Base-by-base conservation (phyloP, 2,113 vertebrate species). In the Beaufortia kweichowensis region DNA sequence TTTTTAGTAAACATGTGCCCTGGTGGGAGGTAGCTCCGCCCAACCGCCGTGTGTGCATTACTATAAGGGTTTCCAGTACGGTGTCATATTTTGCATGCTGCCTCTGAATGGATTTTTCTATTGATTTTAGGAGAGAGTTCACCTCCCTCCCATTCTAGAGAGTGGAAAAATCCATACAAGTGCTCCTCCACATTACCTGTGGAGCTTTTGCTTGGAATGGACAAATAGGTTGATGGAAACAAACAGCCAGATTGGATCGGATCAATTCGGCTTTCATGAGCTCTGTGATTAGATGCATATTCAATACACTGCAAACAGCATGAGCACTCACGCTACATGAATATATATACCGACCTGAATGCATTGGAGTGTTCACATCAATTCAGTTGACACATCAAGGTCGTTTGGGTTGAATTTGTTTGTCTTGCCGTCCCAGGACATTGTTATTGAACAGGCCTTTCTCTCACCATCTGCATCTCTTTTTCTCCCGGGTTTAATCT, bases 81-180 rank as follows among this genome's bases (percentile, higher is more conserved):
- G 69, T 75, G 41, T 81, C 62, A 74, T 69, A 24, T 74, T 57
- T 75, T 21, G 4, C 53, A 11, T 8, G 15, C 5, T 35, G 1
- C 33, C 71, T 43, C 73, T 55, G 29, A 76, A 65, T 72, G 24
- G 60, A 39, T 78, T 48, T 53, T 53, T 55, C 19, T 46, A 82
- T 79, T 70, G 71, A 82, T 82, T 75, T 70, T 24, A 68, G 43
- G 12, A 2, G 17, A 43, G 64, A 69, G 41, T 75, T 78, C 55
- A 29, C 56, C 26, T 68, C 65, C 12, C 55, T 33, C 7, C 53
- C 46, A 46, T 72, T 69, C 75, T 7, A 7, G 26, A n/a, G 3
- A 33, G 26, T 77, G 75, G 76, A 67, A 65, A 74, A 63, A 73
- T 73, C 69, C 43, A 72, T 77, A 60, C 23, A 53, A 35, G 17